Evolutionary conservation across 2,888 invertebrate species (phyloP).

Genomic region (Drosophila suboccidentalis): DNA sequence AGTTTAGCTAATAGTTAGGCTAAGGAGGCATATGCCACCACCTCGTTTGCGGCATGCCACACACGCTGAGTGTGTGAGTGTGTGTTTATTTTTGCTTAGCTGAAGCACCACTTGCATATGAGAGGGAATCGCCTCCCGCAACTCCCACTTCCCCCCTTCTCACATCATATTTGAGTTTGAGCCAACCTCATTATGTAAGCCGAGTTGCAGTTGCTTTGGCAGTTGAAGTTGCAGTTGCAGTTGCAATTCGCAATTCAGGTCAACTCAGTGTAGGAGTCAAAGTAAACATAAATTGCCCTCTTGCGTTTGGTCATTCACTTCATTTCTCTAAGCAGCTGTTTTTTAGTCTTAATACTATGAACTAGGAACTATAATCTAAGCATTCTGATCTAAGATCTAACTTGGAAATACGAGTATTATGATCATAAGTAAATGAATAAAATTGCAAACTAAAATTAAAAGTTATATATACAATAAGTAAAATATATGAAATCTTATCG

Average conservation of each 20-base stretch:
- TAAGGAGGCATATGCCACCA: conserved; percentile 23
- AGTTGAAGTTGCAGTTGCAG: conserved; percentile 4
- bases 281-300: neutral
- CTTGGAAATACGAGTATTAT: neutral
- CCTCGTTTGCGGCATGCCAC: conserved; percentile 37
- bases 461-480: too few relatives aligned
- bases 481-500: too few relatives aligned
- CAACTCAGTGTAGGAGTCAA: conserved; percentile 16
- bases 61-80: neutral
- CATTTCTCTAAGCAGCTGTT: neutral
- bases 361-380: neutral
- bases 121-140: neutral
- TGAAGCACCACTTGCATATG: conserved; percentile 33
- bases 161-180: conserved; percentile 3
- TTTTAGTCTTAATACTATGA: neutral
- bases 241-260: conserved; percentile 5
- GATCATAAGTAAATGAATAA: too few relatives aligned
- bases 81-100: conserved; percentile 31
- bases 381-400: neutral
- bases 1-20: conserved; percentile 56
- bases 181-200: conserved; percentile 39
- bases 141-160: neutral
- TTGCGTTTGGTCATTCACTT: neutral
- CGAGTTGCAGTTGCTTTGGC: neutral
- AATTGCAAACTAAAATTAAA: too few relatives aligned